Conservation (phyloP, 30 jellyfish, hydroid and myxozoan genomes). For the Hydractinia echinata region DNA sequence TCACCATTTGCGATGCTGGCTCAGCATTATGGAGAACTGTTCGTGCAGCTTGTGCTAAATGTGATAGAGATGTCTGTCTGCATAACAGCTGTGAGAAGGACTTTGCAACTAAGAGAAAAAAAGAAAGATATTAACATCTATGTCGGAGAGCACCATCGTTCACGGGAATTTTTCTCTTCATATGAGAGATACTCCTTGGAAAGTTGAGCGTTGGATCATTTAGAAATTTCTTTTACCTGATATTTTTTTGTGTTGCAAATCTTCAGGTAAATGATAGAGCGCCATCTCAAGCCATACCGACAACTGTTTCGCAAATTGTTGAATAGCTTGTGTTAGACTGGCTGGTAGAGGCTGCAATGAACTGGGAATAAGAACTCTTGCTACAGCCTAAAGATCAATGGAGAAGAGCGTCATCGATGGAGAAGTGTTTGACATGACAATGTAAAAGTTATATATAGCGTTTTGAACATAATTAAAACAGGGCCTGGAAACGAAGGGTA, state of each 20-base stretch:
- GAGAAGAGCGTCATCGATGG: background rate
- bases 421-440: background rate
- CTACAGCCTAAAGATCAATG: constrained; percentile 63
- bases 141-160: background rate
- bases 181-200: background rate
- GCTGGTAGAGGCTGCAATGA: constrained; percentile 97
- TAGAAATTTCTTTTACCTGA: constrained; percentile 44
- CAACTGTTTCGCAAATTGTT: constrained; percentile 90
- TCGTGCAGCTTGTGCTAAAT: constrained; percentile 97
- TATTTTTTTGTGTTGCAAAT: constrained; percentile 65
- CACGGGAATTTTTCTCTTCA: background rate
- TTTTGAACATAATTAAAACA: no score
- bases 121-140: background rate
- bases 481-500: background rate
- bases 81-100: constrained; percentile 77
- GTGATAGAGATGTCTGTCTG: constrained; percentile 97
- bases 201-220: no score
- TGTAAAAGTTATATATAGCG: no score
- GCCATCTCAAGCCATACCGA: constrained; percentile 88
- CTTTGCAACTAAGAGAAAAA: constrained; percentile 69
- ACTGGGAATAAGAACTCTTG: constrained; percentile 88
- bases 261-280: constrained; percentile 70
- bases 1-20: constrained; percentile 81
- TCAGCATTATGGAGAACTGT: constrained; percentile 82
- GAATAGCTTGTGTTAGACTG: constrained; percentile 94